Percentiles rank a stretch among this genome's conserved stretches.
Conservation (phyloP, 2,113 vertebrate species). For the Pyrgilauda ruficollis region DNA sequence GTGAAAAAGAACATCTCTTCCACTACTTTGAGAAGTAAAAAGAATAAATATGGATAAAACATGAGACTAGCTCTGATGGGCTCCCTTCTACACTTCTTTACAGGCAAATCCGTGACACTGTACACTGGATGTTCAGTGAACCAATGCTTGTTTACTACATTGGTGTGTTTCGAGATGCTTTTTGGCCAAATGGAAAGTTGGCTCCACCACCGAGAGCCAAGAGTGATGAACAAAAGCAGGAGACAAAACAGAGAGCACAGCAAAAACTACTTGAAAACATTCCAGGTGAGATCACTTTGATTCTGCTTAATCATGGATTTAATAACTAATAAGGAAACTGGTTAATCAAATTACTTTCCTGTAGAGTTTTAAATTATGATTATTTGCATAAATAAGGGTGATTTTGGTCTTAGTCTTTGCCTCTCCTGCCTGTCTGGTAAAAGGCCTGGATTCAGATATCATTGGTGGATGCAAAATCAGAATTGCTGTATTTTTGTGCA, state of each 20-base stretch:
- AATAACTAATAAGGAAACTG: not conserved
- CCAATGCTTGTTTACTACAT: conserved; percentile 96
- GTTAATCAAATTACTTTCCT: not conserved
- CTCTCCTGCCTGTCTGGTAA: not conserved
- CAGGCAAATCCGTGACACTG: conserved; percentile 97
- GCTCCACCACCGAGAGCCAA: conserved; percentile 78
- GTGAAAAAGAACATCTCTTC: not conserved
- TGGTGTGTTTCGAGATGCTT: conserved; percentile 89
- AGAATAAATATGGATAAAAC: not conserved
- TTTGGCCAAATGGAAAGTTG: conserved; percentile 92
- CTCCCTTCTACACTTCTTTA: not conserved
- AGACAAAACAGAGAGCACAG: conserved; percentile 91
- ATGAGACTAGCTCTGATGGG: not conserved
- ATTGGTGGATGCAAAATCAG: not conserved
- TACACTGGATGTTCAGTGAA: conserved; percentile 97
- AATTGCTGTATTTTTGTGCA: not conserved
- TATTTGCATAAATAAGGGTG: not conserved
- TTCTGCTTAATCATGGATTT: not conserved
- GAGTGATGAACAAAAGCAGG: conserved; percentile 79
- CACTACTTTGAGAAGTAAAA: not conserved
- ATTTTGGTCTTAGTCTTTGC: not conserved
- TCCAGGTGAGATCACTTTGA: conserved; percentile 80
- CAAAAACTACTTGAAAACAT: conserved; percentile 98
- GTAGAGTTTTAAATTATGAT: not conserved
- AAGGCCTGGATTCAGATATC: not conserved